Percentiles rank a stretch among this genome's conserved stretches.
Conservation (phyloP, 2,113 vertebrate species). For the Pedionomus torquatus region DNA sequence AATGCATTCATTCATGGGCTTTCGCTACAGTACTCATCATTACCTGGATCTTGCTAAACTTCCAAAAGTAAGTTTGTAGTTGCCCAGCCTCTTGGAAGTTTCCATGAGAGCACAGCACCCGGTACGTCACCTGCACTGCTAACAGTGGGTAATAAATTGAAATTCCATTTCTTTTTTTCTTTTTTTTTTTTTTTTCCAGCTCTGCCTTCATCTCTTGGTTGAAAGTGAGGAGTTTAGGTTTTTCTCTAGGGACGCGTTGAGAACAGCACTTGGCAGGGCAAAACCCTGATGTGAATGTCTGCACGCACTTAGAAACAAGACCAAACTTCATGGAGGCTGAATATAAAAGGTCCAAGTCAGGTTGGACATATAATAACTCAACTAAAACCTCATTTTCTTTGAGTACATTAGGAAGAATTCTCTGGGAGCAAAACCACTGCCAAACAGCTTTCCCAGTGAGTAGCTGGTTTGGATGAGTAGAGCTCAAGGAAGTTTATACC, state of each 20-base stretch:
- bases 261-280: neutral
- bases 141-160: neutral
- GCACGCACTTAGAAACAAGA: neutral
- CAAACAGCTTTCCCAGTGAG: neutral
- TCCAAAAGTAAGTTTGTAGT: neutral
- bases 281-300: accelerated
- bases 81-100: neutral
- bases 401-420: neutral
- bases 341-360: neutral
- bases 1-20: neutral
- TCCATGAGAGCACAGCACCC: neutral
- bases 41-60: neutral
- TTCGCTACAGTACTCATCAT: neutral
- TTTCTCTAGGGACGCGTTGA: neutral
- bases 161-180: neutral
- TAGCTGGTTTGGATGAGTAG: neutral
- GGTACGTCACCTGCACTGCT: neutral
- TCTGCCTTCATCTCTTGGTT: neutral
- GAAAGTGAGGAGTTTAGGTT: neutral
- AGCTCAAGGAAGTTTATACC: neutral
- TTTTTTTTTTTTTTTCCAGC: neutral
- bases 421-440: neutral
- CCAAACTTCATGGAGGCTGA: neutral
- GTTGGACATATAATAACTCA: neutral
- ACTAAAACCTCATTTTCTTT: neutral